A percentile compares a stretch with the other conserved stretches of the same genome.
These are phyloP conservation scores for Petrocephalus zakoni DNA, from an alignment of 2,113 vertebrate species.

Conservation along the genomic window DNA sequence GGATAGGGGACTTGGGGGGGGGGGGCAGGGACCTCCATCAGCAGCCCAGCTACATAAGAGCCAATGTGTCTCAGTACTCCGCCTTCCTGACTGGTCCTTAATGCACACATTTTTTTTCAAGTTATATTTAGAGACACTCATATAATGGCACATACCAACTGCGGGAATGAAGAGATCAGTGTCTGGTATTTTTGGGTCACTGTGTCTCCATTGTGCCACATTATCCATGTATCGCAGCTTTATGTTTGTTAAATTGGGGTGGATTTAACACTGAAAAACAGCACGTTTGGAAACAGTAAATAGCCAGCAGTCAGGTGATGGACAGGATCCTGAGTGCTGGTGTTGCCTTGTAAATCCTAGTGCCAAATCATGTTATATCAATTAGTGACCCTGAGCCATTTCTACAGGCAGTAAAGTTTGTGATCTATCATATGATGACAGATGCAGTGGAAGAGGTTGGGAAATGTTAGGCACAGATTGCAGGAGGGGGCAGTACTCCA, in stretches of 20 bases:
- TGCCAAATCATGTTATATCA: slow-evolving; percentile 29
- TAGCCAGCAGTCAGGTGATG: not conserved
- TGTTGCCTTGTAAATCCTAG: slow-evolving; percentile 29
- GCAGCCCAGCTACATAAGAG: not conserved
- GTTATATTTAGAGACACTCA: not conserved
- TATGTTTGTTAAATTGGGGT: not conserved
- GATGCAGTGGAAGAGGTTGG: slow-evolving; percentile 8
- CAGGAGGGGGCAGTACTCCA: not conserved
- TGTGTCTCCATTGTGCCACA: not conserved
- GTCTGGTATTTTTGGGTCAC: not conserved
- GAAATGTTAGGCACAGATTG: not conserved
- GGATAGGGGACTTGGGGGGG: not conserved
- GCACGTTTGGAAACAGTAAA: not conserved
- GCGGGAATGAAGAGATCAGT: not conserved
- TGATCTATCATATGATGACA: slow-evolving; percentile 26
- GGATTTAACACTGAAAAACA: not conserved
- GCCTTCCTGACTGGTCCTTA: not conserved
- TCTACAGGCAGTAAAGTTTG: slow-evolving; percentile 33
- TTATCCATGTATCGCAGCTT: not conserved
- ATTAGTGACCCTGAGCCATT: slow-evolving; percentile 35
- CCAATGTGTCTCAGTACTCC: not conserved
- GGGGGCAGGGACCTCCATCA: slow-evolving; percentile 38
- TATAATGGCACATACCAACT: not conserved
- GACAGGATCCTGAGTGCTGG: not conserved
- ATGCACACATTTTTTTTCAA: not conserved